Evolutionary conservation across 2,888 invertebrate species (phyloP), one percentile per base, ranked within the genome.

Genomic region (Chaetogeoica ovagalla): DNA sequence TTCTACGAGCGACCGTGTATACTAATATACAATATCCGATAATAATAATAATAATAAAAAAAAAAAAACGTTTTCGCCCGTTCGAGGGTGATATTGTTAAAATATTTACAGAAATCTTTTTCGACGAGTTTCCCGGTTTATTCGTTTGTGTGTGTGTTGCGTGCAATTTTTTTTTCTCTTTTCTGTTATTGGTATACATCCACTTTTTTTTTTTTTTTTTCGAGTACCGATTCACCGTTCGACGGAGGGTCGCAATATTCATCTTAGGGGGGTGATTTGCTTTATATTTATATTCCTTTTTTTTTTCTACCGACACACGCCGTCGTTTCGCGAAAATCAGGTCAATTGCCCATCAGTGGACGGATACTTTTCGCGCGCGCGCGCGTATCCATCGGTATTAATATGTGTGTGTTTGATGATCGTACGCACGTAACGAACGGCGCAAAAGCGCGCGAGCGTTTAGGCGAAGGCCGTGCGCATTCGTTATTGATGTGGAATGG

Each of bases 271-370:
- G 76, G 69, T 69, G 76, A 76, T 76, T 76, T 69, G 37, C 68
- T 52, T 69, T 76, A 68, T 69, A 9, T 43, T 43, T 43, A 43
- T 43, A 5, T 59, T 76, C 30, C 39, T 21, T 23, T 63, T 55
- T 21, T 57, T 59, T 21, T 59, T 76, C 69, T 76, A 69, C 60
- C 60, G 69, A 30, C 60, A 55, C n/a, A 37, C 37, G 17, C 68
- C 30, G 52, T 76, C 69, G 60, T 60, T 69, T 59, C 76, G 21
- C 30, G 37, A 60, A 60, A 69, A 69, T 59, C 68, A 60, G 76
- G 76, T 76, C 76, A 76, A 76, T 76, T 76, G 76, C 76, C 76
- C 76, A 69, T 76, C 76, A 37, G 76, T 60, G 69, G 30, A 23
- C 48, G 69, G 30, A 23, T 60, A 69, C 60, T 69, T 69, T 66